These are phyloP conservation scores for Dromaius novaehollandiae DNA, from an alignment of 2,113 vertebrate genomes.

Conservation along the genomic window DNA sequence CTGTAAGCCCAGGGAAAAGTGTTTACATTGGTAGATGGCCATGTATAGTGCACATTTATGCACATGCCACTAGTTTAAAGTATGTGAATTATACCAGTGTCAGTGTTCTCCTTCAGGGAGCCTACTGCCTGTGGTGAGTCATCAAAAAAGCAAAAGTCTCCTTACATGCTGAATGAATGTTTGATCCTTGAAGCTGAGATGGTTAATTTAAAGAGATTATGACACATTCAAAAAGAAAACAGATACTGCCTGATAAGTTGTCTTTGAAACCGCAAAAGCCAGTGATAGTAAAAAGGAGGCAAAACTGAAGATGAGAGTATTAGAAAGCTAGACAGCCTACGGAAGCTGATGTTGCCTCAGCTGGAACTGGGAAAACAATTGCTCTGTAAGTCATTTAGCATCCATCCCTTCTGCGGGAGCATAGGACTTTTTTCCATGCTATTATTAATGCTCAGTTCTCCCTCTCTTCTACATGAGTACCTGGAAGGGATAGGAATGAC, in stretches of 20 bases:
- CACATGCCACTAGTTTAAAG: not conserved
- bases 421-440: not conserved
- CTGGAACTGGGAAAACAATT: not conserved
- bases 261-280: not conserved
- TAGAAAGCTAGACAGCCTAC: not conserved
- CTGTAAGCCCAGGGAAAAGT: accelerated
- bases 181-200: not conserved
- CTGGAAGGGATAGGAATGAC: not conserved
- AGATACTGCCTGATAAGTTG: not conserved
- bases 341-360: not conserved
- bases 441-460: not conserved
- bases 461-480: not conserved
- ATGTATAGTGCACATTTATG: not conserved
- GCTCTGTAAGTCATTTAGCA: accelerated
- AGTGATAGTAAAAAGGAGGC: not conserved
- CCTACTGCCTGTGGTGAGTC: not conserved
- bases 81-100: not conserved
- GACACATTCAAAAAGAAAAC: not conserved
- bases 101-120: not conserved
- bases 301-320: not conserved
- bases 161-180: not conserved
- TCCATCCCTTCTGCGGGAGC: not conserved
- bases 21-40: not conserved
- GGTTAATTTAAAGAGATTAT: not conserved
- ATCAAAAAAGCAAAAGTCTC: not conserved